These are phyloP conservation scores for Norana najaformis DNA, from an alignment of 2,888 invertebrate genomes.

Conservation along the genomic window DNA sequence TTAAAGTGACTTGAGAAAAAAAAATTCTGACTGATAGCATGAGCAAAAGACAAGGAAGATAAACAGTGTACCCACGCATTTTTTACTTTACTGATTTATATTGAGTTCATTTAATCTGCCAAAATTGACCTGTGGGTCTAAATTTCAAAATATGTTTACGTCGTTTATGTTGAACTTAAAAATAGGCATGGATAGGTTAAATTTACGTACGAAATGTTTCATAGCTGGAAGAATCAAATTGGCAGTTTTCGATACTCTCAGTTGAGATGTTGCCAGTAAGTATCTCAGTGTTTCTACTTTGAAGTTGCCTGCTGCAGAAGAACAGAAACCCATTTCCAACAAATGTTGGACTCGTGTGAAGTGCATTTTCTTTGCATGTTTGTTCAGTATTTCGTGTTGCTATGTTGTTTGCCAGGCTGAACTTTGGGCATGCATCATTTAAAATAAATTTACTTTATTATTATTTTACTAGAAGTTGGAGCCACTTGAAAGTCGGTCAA, in stretches of 20 bases:
- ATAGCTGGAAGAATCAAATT: not conserved
- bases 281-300: not conserved
- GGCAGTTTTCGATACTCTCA: not conserved
- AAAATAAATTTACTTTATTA: not conserved
- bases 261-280: not conserved
- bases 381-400: not conserved
- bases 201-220: not conserved
- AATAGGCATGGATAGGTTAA: too few species aligned
- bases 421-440: not conserved
- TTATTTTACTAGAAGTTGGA: constrained; percentile 4
- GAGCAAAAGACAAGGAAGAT: too few species aligned
- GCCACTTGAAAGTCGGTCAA: not conserved
- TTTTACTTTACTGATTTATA: not conserved
- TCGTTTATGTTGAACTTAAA: too few species aligned
- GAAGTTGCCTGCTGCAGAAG: too few species aligned
- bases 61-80: not conserved
- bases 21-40: not conserved
- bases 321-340: not conserved
- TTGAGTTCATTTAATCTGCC: not conserved
- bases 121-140: not conserved
- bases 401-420: not conserved
- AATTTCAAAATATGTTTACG: not conserved
- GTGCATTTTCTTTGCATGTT: not conserved
- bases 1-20: not conserved
- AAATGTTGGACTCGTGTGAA: not conserved